Conservation (phyloP, 2,797 vertebrate species). For the Fundulus diaphanus region DNA sequence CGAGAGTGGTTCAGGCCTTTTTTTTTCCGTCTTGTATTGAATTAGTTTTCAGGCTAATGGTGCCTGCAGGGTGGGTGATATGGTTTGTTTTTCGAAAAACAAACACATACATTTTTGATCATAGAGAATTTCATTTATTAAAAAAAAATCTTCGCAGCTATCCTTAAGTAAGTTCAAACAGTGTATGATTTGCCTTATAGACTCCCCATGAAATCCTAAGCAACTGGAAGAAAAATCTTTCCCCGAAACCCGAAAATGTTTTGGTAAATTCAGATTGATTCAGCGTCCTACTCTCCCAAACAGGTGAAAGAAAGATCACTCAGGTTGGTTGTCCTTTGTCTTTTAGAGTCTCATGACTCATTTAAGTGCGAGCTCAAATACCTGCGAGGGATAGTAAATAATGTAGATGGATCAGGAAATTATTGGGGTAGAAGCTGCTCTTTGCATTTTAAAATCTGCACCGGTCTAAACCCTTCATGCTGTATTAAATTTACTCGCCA, state of each 20-base stretch:
- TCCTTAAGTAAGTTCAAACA: constrained; percentile 1
- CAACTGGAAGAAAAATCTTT: constrained; percentile 16
- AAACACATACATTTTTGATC: background rate
- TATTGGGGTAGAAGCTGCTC: constrained; percentile 58
- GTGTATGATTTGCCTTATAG: background rate
- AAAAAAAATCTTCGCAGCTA: background rate
- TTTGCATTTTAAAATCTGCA: constrained; percentile 25
- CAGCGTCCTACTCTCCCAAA: constrained; percentile 26
- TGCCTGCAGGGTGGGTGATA: constrained; percentile 19
- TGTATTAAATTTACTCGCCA: constrained; percentile 27
- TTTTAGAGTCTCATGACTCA: constrained; percentile 63
- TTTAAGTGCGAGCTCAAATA: constrained; percentile 63
- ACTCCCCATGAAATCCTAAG: constrained; percentile 10
- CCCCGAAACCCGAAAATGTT: constrained; percentile 24
- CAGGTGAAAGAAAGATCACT: constrained; percentile 44
- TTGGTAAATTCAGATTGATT: constrained; percentile 38
- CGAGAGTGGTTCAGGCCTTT: constrained; percentile 42
- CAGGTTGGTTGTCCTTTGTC: constrained; percentile 62
- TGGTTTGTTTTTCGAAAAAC: background rate
- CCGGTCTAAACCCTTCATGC: constrained; percentile 24
- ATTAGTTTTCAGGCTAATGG: constrained; percentile 51
- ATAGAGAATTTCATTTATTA: background rate
- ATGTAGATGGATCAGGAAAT: constrained; percentile 62
- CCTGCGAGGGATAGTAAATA: constrained; percentile 69
- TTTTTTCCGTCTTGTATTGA: constrained; percentile 14